phyloP scores from a whole-genome alignment of 2,113 vertebrate genomes.

The Charadrius vociferus region DNA sequence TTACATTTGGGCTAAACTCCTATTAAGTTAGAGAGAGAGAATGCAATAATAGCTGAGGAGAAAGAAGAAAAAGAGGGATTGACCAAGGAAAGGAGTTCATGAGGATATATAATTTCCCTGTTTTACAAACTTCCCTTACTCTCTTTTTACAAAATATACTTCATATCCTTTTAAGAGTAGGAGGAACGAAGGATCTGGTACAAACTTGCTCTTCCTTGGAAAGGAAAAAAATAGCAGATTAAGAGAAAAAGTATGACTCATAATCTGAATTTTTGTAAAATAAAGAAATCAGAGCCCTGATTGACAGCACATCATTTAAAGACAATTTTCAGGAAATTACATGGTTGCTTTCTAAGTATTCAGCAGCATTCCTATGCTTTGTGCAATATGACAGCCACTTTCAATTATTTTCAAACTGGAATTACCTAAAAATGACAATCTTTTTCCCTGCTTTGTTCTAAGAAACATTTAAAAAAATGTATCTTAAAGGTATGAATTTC shows the following conservation, averaged over 20 bases:
- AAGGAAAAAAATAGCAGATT: background rate
- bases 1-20: background rate
- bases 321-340: constrained; percentile 3
- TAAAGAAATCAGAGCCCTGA: background rate
- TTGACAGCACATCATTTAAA: background rate
- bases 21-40: background rate
- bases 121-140: background rate
- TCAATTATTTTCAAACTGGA: constrained; percentile 24
- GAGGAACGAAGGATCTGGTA: background rate
- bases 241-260: background rate
- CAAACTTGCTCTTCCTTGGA: background rate
- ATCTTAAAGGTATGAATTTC: background rate
- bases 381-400: background rate
- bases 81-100: background rate
- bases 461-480: background rate
- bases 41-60: background rate
- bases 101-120: background rate
- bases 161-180: background rate
- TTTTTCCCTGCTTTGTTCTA: background rate
- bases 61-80: background rate
- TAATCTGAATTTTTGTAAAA: background rate
- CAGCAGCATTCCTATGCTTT: background rate
- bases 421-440: background rate
- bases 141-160: background rate
- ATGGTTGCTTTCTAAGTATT: background rate